phyloP scores from a whole-genome alignment of 2,113 vertebrate genomes.

The Oryzias curvinotus region DNA sequence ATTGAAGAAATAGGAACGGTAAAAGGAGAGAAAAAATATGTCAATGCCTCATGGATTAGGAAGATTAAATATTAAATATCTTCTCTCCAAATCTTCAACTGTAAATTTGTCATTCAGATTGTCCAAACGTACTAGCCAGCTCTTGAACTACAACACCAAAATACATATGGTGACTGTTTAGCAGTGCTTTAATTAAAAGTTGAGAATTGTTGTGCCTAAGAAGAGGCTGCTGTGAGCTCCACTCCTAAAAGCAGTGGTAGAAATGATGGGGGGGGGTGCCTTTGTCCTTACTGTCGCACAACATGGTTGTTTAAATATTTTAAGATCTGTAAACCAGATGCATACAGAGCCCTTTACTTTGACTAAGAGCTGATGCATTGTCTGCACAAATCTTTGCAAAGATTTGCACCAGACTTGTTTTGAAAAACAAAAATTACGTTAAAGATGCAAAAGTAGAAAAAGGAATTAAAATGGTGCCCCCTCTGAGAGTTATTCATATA shows the following conservation, averaged over 20 bases:
- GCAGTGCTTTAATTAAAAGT: neutral
- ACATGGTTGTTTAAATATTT: constrained; percentile 69
- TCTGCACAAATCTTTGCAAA: constrained; percentile 27
- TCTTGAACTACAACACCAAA: no score
- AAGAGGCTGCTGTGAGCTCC: constrained; percentile 2
- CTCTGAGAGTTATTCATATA: no score
- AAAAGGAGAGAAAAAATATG: constrained; percentile 7
- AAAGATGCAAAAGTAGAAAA: neutral
- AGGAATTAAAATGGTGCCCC: neutral
- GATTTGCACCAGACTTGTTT: constrained; percentile 28
- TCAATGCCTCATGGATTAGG: constrained; percentile 22
- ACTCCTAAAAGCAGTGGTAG: constrained; percentile 13
- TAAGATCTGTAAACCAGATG: constrained; percentile 52
- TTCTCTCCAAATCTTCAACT: constrained; percentile 7
- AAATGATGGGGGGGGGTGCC: constrained; percentile 35
- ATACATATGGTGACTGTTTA: constrained; percentile 2
- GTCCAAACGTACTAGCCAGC: no score
- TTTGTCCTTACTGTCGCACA: constrained; percentile 51
- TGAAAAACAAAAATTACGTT: neutral
- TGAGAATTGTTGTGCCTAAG: no score
- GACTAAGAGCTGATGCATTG: constrained; percentile 17
- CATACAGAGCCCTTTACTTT: constrained; percentile 23
- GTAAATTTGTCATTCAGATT: constrained; percentile 47
- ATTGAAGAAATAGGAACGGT: neutral
- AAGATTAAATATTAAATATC: constrained; percentile 14